Conservation (phyloP, 2,113 vertebrate species). For the Alligator sinensis region DNA sequence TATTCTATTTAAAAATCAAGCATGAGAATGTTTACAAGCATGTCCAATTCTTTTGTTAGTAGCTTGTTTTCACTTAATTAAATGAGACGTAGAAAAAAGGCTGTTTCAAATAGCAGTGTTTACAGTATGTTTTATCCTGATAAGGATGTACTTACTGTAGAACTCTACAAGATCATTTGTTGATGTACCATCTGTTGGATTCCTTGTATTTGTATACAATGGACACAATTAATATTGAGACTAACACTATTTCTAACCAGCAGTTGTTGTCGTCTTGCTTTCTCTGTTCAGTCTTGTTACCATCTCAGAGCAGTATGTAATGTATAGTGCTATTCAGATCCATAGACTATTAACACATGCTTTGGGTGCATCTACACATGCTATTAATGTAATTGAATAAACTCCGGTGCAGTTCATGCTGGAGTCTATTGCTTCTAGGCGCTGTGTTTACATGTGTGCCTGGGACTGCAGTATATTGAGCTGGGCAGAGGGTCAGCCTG, state of each 20-base stretch:
- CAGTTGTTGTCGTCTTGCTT: not conserved
- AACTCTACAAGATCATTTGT: not conserved
- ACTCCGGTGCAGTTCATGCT: too few relatives aligned
- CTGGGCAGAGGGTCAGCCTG: too few relatives aligned
- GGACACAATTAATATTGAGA: not conserved
- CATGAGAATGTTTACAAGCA: not conserved
- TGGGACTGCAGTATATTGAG: too few relatives aligned
- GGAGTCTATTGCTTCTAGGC: too few relatives aligned
- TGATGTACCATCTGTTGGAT: rapidly evolving
- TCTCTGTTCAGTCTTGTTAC: not conserved
- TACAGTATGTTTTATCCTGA: rapidly evolving
- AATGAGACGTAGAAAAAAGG: not conserved
- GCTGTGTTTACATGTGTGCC: too few relatives aligned
- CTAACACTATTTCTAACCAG: not conserved
- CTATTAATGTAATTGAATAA: too few relatives aligned
- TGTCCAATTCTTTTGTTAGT: not conserved
- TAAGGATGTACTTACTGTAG: not conserved
- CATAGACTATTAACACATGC: too few relatives aligned
- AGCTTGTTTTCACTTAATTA: not conserved
- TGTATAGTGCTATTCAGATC: not conserved
- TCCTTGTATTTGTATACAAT: not conserved
- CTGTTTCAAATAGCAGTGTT: not conserved
- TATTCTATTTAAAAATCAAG: not conserved
- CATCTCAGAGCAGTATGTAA: rapidly evolving
- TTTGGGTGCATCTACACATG: too few relatives aligned